phyloP scores from a whole-genome alignment of 2,113 vertebrate genomes.

The Oreochromis tanganicae region DNA sequence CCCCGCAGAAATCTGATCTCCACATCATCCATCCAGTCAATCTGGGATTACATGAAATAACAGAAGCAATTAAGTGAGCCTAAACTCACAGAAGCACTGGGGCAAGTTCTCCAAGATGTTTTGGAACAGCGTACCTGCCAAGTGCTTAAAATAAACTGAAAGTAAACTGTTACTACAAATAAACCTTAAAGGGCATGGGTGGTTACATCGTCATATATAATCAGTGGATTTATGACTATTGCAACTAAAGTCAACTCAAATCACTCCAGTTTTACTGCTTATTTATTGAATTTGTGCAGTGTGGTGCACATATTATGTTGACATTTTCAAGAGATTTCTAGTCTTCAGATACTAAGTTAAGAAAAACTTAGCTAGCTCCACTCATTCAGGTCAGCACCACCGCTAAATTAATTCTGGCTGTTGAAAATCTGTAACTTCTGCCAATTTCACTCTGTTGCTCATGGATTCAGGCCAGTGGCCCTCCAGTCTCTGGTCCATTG shows the following conservation, averaged over 20 bases:
- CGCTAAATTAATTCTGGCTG: background rate
- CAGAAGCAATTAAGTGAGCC: background rate
- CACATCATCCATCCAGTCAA: background rate
- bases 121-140: background rate
- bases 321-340: background rate
- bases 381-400: background rate
- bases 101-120: background rate
- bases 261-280: background rate
- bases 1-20: background rate
- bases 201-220: fast-evolving
- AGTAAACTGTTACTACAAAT: background rate
- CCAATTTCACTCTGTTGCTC: background rate
- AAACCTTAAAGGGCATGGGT: background rate
- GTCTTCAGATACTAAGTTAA: background rate
- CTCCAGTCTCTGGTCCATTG: background rate
- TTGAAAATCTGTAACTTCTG: background rate
- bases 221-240: background rate
- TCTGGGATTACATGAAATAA: background rate
- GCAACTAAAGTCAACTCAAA: background rate
- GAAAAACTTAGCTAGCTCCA: background rate
- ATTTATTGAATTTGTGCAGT: background rate
- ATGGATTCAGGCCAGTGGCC: background rate
- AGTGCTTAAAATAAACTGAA: background rate
- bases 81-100: background rate
- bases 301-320: background rate